A percentile compares a stretch with the other conserved stretches of the same genome.
Conservation (phyloP, 2,113 vertebrate species). For the Oryctolagus cuniculus region DNA sequence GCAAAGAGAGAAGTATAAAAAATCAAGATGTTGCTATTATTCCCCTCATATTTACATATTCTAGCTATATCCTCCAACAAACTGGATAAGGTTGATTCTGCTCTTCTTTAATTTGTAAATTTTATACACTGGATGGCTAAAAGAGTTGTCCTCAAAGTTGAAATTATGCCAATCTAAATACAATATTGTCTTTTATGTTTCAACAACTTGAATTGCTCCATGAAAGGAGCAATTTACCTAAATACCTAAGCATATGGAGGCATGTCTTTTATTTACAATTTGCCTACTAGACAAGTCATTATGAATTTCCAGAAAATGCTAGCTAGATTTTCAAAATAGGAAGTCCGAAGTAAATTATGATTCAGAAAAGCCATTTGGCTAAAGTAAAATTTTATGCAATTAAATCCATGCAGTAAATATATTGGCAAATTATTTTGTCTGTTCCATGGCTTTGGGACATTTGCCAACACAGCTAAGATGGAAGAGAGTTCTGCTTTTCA, state of each 20-base stretch:
- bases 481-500: slow-evolving; percentile 52
- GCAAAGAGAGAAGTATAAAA: neutral
- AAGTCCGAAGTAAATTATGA: slow-evolving; percentile 62
- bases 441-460: slow-evolving; percentile 5
- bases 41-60: slow-evolving; percentile 1
- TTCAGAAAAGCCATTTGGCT: slow-evolving; percentile 62
- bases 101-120: neutral
- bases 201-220: slow-evolving; percentile 26
- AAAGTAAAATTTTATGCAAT: slow-evolving; percentile 64
- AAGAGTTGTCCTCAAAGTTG: neutral
- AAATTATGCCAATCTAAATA: slow-evolving; percentile 61
- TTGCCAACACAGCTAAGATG: slow-evolving; percentile 52
- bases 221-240: slow-evolving; percentile 53
- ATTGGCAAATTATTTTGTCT: slow-evolving; percentile 70
- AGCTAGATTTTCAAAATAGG: slow-evolving; percentile 63
- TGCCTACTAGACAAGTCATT: slow-evolving; percentile 60
- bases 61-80: neutral
- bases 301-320: slow-evolving; percentile 68
- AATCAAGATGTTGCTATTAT: neutral
- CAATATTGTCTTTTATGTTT: slow-evolving; percentile 24
- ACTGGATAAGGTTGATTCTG: neutral
- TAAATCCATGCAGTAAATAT: slow-evolving; percentile 56
- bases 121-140: neutral
- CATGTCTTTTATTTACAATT: slow-evolving; percentile 68
- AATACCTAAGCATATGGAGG: slow-evolving; percentile 63